Base-by-base conservation (phyloP, 2,113 vertebrate genomes). In the Rhynchopsitta pachyrhyncha region DNA sequence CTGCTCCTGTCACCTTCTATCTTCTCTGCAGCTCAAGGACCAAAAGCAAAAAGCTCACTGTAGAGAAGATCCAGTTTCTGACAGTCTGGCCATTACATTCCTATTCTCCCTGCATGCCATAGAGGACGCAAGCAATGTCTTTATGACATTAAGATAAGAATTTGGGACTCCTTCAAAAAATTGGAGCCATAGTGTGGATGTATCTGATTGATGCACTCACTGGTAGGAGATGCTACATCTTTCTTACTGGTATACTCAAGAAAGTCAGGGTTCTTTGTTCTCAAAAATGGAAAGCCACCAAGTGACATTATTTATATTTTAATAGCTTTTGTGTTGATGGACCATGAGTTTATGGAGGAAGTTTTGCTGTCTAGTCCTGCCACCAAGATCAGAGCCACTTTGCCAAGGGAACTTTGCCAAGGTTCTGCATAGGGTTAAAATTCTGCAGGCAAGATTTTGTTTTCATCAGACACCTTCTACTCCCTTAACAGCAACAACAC, bases 1-100 rank as follows among this genome's bases (percentile, higher is more conserved):
- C 53, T 0, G 0, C 71, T 94, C 59, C 87, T 97, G 96, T 95
- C 95, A 92, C 46, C 78, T 83, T 63, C n/a, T 62, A 87, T 97
- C 62, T 87, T 92, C 78, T 92, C 67, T 73, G 70, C 44, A 85
- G 83, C 70, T 66, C 87, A 85, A 89, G 63, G 66, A 90, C 63
- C 67, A 66, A 76, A 78, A 92, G 41, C 35, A 76, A 80, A 84
- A 92, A 79, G 9, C 73, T 92, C 33, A 29, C 10, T n/a, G 24
- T 37, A 94, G 20, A 73, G 83, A 87, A 91, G 27, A 35, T 73
- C 47, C 2, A 6, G 27, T 13, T 15, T 15, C 33, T 79, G 39
- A 60, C 81, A 84, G 27, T 67, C 57, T 76, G 62, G 22, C 37
- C 35, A 37, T 60, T 86, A 83, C n/a, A 67, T 13, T 62, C 28